Evolutionary conservation across 2,113 vertebrate genomes (phyloP).

Genomic region (Puffinus mauretanicus): DNA sequence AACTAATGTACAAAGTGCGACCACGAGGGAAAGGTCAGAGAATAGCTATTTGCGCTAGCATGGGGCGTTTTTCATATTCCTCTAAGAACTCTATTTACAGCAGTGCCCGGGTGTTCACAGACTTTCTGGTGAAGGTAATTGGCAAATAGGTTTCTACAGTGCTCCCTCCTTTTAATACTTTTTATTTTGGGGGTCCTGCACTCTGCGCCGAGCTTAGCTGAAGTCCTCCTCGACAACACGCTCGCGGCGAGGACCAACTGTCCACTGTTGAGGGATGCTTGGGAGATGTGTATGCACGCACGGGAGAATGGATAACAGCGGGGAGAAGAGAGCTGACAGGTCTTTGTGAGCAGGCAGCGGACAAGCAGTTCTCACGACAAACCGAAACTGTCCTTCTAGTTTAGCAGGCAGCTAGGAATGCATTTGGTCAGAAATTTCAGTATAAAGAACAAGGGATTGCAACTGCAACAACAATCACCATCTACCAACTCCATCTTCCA

Average conservation of each 20-base stretch:
- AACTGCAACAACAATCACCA: too few relatives aligned
- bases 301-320: rapidly evolving
- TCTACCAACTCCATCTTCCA: neutral
- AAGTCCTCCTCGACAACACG: neutral
- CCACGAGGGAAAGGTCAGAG: slow-evolving; percentile 66
- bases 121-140: neutral
- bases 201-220: neutral
- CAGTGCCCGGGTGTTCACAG: neutral
- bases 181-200: neutral
- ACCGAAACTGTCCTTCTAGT: neutral
- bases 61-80: slow-evolving; percentile 46
- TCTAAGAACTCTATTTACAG: slow-evolving; percentile 80
- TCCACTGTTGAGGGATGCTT: neutral
- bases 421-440: neutral
- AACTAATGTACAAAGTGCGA: slow-evolving; percentile 82
- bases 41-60: slow-evolving; percentile 73
- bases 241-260: rapidly evolving
- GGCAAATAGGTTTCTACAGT: neutral
- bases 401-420: neutral
- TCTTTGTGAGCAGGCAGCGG: neutral
- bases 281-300: neutral
- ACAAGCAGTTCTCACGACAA: neutral
- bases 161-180: neutral
- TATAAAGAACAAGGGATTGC: neutral
- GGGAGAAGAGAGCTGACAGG: neutral